Base-by-base conservation (phyloP, 2,888 invertebrate species). In the Artemia sinica region DNA sequence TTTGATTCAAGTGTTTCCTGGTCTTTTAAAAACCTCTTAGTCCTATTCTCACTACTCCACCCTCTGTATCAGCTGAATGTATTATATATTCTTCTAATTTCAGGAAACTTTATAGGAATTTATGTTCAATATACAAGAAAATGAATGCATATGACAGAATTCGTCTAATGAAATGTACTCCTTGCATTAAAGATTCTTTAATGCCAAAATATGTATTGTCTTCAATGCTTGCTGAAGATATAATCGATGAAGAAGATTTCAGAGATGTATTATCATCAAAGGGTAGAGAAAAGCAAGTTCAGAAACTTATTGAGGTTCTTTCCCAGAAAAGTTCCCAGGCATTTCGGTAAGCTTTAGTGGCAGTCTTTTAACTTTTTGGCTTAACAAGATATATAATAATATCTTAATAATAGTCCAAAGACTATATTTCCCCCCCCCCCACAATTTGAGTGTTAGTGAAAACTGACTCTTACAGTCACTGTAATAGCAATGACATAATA, bases 91-190 rank as follows among this genome's bases (percentile, higher is more conserved):
- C 41, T 41, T 41, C 41, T 41, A 3, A 41, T 41, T 41, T 41
- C 41, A 41, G 41, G 41, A 41, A 41, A 41, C 41, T 41, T 41
- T 41, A 41, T 41, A 41, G 41, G 41, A 41, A 41, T 58, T 28
- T 10, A 28, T 58, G 63, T 18, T 28, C 58, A 18, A n/a, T 28
- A 10, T 58, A n/a, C 28, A 28, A 18, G 28, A 58, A 18, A 28
- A 58, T 58, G 63, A 58, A 58, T 58, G 63, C 63, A 18, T 58
- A 58, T 28, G 63, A 58, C 63, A 58, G 28, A 58, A 58, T 58
- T 58, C n/a, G 63, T n/a, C 63, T 58, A 9, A 58, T 58, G 28
- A 58, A 58, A 28, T 58, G 63, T 58, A 28, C 63, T 9, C 63
- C 63, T 58, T 58, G n/a, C 14, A 58, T 58, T 8, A 58, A 58